These are phyloP conservation scores for Romanogobio albipinnatus DNA, from an alignment of 2,113 vertebrate species.

Conservation along the genomic window DNA sequence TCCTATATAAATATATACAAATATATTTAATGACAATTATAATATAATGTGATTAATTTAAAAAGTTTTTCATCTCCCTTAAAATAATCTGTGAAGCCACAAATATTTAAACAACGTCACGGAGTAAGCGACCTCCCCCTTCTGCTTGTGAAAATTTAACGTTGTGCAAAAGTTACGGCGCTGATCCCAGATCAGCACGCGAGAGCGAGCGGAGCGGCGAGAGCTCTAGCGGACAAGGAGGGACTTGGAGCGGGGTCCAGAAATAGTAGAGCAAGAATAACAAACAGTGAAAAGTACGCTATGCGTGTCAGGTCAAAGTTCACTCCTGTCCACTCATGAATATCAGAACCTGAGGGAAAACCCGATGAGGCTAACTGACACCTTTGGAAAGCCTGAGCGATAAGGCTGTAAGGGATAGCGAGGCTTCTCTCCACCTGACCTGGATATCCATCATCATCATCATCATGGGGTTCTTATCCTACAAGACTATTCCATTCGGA, in stretches of 20 bases:
- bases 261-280: constrained; percentile 28
- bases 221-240: constrained; percentile 17
- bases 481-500: constrained; percentile 19
- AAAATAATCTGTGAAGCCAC: not conserved
- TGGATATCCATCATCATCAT: constrained; percentile 39
- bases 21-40: not conserved
- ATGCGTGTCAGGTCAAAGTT: constrained; percentile 35
- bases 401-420: constrained; percentile 40
- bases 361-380: constrained; percentile 26
- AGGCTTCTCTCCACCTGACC: constrained; percentile 36
- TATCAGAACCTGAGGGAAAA: constrained; percentile 6
- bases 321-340: constrained; percentile 9
- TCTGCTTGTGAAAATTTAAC: constrained; percentile 43
- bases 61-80: not conserved
- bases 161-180: not conserved
- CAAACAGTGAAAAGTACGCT: constrained; percentile 33
- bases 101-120: constrained; percentile 17
- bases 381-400: constrained; percentile 36
- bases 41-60: no score
- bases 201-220: not conserved
- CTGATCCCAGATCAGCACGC: constrained; percentile 32
- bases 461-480: constrained; percentile 39
- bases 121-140: constrained; percentile 44
- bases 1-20: no score
- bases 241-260: not conserved